Conservation (phyloP, 1,140 invertebrate species). For the Sesamia nonagrioides region DNA sequence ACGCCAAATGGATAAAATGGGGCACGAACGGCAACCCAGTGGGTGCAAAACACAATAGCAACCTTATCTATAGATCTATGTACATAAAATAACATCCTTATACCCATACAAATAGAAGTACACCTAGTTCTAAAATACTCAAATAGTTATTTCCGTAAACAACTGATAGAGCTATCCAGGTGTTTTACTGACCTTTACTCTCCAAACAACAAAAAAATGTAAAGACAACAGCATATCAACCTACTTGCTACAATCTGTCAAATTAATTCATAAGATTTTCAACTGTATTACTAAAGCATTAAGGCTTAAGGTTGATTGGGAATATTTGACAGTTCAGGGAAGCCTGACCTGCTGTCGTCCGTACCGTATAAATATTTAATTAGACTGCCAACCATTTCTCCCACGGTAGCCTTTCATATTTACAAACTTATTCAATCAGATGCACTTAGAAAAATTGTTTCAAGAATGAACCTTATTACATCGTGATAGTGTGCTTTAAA, state of each 20-base stretch:
- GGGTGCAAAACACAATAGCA: not conserved
- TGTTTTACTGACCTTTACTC: conserved; percentile 70
- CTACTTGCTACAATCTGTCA: too few relatives aligned
- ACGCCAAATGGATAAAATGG: not conserved
- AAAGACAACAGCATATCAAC: too few relatives aligned
- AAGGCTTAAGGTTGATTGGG: too few relatives aligned
- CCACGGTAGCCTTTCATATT: conserved; percentile 71
- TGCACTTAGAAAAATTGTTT: not conserved
- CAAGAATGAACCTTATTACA: conserved; percentile 45
- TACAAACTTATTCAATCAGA: conserved; percentile 23
- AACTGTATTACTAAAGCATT: too few relatives aligned
- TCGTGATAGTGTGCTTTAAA: conserved; percentile 6
- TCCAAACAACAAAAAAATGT: conserved; percentile 58
- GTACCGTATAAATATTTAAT: conserved; percentile 79
- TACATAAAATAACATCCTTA: not conserved
- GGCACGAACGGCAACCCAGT: too few relatives aligned
- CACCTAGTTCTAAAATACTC: not conserved
- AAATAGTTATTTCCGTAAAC: conserved; percentile 19
- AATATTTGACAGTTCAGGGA: too few relatives aligned
- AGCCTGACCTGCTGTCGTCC: too few relatives aligned
- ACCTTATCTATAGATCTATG: not conserved
- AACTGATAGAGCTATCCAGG: conserved; percentile 68
- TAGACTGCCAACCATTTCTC: conserved; percentile 70
- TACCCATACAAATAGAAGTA: not conserved
- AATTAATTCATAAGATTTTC: too few relatives aligned